Conservation (phyloP, 1,140 invertebrate genomes). For the Thrips palmi region DNA sequence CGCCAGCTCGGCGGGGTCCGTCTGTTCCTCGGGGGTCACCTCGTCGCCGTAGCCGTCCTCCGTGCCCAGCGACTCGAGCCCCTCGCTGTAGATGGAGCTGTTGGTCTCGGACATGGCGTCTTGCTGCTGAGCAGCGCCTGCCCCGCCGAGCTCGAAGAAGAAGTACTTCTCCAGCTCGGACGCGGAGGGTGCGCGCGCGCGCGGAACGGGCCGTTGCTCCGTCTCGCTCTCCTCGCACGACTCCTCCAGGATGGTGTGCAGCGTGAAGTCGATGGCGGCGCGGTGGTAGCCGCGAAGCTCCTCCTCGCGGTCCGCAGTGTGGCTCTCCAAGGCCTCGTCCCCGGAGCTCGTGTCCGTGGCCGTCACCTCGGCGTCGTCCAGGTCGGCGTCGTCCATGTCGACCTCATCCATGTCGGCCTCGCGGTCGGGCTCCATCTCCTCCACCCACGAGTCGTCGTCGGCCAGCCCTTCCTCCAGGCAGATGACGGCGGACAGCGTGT, state of each 20-base stretch:
- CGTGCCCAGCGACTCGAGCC: constrained; percentile 43
- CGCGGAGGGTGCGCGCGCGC: constrained; percentile 41
- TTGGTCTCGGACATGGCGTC: constrained; percentile 65
- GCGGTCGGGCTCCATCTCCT: constrained; percentile 58
- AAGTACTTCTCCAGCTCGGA: constrained; percentile 85
- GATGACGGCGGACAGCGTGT: constrained; percentile 45
- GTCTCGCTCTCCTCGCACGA: constrained; percentile 80
- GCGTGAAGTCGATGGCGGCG: constrained; percentile 66
- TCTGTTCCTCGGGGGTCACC: constrained; percentile 15
- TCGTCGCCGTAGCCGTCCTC: constrained; percentile 29
- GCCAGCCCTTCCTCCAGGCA: constrained; percentile 64
- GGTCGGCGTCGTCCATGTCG: constrained; percentile 46
- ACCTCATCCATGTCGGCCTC: constrained; percentile 30
- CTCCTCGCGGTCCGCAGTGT: constrained; percentile 32
- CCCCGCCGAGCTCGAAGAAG: constrained; percentile 64
- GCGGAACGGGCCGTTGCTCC: constrained; percentile 34
- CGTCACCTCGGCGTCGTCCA: constrained; percentile 28
- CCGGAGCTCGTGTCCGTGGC: constrained; percentile 33
- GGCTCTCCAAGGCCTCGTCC: constrained; percentile 25
- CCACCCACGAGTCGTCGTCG: constrained; percentile 75
- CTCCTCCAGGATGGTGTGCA: constrained; percentile 87
- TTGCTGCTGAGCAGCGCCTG: constrained; percentile 31
- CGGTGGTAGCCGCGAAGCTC: constrained; percentile 62
- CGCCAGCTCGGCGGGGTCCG: constrained; percentile 49
- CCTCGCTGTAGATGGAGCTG: constrained; percentile 71